phyloP scores from a whole-genome alignment of 2,888 invertebrate genomes.

The Cheilosia pagana region DNA sequence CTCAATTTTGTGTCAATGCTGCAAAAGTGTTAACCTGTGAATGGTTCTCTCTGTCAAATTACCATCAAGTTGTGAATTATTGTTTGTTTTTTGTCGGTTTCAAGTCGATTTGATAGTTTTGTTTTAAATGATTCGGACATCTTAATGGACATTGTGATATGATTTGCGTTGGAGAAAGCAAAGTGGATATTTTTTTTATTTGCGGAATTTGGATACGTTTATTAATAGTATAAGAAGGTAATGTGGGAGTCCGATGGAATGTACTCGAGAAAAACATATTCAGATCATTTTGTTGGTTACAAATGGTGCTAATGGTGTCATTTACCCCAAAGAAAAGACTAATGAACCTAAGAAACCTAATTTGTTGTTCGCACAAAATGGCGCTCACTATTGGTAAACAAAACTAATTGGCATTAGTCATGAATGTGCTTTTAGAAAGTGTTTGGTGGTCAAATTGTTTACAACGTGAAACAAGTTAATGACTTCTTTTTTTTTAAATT shows the following conservation, averaged over 20 bases:
- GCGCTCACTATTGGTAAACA: not conserved
- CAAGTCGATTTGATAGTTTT: slow-evolving; percentile 10
- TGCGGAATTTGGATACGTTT: slow-evolving; percentile 16
- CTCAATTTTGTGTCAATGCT: slow-evolving; percentile 62
- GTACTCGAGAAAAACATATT: not conserved
- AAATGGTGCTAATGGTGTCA: not conserved
- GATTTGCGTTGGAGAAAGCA: slow-evolving; percentile 33
- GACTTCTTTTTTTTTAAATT: no score
- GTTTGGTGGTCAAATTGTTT: not conserved
- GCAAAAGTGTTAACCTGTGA: slow-evolving; percentile 49
- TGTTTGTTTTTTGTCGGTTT: slow-evolving; percentile 3
- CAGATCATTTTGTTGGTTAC: not conserved
- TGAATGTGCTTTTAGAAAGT: not conserved
- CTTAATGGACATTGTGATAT: slow-evolving; percentile 15
- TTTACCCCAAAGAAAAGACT: not conserved
- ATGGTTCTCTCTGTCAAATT: slow-evolving; percentile 58
- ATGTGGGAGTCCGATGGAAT: not conserved
- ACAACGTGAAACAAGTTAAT: no score
- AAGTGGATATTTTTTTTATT: slow-evolving; percentile 36
- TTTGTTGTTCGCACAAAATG: not conserved
- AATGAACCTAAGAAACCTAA: not conserved
- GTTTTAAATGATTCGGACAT: slow-evolving; percentile 8
- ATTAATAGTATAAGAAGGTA: not conserved
- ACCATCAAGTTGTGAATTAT: slow-evolving; percentile 26
- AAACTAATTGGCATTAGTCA: not conserved